phyloP scores from a whole-genome alignment of 2,113 vertebrate species.

The Ahaetulla prasina region DNA sequence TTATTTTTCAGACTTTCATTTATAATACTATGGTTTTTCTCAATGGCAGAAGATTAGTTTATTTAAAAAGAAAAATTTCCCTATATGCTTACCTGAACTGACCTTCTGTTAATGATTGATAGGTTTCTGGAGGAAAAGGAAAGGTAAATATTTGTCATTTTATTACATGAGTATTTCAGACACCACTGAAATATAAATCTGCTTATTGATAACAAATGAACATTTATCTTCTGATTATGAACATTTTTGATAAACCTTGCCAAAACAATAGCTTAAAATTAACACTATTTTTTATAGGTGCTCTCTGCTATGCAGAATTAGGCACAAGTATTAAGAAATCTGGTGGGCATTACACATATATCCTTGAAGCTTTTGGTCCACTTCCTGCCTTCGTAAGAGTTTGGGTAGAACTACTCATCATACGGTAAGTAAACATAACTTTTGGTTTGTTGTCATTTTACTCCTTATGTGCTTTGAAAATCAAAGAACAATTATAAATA shows the following conservation, averaged over 20 bases:
- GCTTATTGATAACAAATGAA: background rate
- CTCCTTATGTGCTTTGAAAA: background rate
- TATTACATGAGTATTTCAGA: background rate
- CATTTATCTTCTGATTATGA: background rate
- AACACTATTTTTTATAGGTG: conserved; percentile 70
- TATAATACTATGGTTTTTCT: background rate
- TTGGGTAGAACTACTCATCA: conserved; percentile 89
- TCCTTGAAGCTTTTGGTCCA: conserved; percentile 92
- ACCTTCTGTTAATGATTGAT: background rate
- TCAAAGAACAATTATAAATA: background rate
- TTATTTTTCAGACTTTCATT: too few relatives aligned
- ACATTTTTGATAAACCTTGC: background rate
- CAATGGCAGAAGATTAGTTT: background rate
- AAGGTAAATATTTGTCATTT: background rate
- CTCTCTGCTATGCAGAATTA: conserved; percentile 90
- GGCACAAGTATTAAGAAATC: conserved; percentile 95
- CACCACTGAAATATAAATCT: background rate
- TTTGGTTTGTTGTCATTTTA: background rate
- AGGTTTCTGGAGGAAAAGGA: background rate
- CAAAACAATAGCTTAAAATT: background rate
- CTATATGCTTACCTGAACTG: background rate
- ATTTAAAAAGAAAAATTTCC: background rate
- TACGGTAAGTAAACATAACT: conserved; percentile 78
- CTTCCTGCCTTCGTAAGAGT: conserved; percentile 88
- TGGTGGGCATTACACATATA: conserved; percentile 94